Conservation (phyloP, 2,888 invertebrate species). For the Lamellibrachia columna region DNA sequence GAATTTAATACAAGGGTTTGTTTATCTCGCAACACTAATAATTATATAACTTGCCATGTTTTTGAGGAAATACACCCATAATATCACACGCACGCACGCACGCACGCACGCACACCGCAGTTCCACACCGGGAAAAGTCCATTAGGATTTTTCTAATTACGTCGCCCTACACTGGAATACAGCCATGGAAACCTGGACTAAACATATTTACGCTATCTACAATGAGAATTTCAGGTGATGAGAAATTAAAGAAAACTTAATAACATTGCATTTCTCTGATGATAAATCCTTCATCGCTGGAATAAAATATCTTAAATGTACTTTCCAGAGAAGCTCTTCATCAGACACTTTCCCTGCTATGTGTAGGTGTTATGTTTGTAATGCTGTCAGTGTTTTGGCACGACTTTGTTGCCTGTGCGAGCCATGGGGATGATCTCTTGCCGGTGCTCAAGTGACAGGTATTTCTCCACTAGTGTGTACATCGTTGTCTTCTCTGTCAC, state of each 20-base stretch:
- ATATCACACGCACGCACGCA: neutral
- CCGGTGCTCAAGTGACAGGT: slow-evolving; percentile 55
- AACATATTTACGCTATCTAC: neutral
- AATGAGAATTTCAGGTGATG: neutral
- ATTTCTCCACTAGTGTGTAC: slow-evolving; percentile 60
- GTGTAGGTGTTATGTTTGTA: neutral
- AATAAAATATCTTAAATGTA: neutral
- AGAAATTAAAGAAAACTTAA: neutral
- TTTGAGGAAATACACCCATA: neutral
- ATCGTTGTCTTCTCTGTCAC: slow-evolving; percentile 47
- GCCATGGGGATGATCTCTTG: slow-evolving; percentile 55
- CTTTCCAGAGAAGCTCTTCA: neutral
- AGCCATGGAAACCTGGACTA: neutral
- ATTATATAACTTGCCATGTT: neutral
- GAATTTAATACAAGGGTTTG: neutral
- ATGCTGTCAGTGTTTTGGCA: neutral
- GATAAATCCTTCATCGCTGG: neutral
- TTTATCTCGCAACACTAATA: neutral
- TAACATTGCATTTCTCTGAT: neutral
- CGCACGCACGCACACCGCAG: neutral
- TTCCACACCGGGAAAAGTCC: neutral
- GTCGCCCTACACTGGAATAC: neutral
- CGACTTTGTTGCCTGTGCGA: slow-evolving; percentile 45
- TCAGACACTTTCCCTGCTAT: neutral
- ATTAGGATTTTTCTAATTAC: neutral